Conservation (phyloP, 2,113 vertebrate species). For the Cercopithecus mona region DNA sequence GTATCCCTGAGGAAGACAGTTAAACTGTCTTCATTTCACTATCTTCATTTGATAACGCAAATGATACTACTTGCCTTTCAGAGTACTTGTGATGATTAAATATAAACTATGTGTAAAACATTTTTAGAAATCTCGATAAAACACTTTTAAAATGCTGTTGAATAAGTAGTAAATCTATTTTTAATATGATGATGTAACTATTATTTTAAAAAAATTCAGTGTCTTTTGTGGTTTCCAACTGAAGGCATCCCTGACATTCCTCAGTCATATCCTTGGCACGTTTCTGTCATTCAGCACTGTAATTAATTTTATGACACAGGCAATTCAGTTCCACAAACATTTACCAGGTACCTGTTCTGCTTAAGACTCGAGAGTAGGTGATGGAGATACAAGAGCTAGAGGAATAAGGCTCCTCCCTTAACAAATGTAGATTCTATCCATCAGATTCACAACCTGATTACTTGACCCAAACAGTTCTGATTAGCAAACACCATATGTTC, state of each 20-base stretch:
- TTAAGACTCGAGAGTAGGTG: neutral
- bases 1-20: neutral
- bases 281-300: conserved; percentile 60
- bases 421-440: neutral
- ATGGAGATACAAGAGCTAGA: neutral
- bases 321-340: conserved; percentile 59
- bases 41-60: neutral
- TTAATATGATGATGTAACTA: conserved; percentile 47
- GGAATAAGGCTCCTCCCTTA: neutral
- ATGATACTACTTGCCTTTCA: neutral
- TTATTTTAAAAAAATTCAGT: conserved; percentile 32
- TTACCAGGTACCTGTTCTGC: conserved; percentile 42
- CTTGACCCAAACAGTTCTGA: conserved; percentile 34
- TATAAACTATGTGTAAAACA: conserved; percentile 14
- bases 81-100: neutral
- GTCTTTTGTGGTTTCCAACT: conserved; percentile 56
- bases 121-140: conserved; percentile 48
- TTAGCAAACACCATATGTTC: neutral
- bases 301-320: conserved; percentile 51
- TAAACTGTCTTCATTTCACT: neutral
- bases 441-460: neutral
- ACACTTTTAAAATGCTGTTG: neutral
- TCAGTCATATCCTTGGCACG: conserved; percentile 49
- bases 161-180: conserved; percentile 61
- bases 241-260: conserved; percentile 43